phyloP scores from a whole-genome alignment of 2,113 vertebrate genomes.

The Odontesthes bonariensis region DNA sequence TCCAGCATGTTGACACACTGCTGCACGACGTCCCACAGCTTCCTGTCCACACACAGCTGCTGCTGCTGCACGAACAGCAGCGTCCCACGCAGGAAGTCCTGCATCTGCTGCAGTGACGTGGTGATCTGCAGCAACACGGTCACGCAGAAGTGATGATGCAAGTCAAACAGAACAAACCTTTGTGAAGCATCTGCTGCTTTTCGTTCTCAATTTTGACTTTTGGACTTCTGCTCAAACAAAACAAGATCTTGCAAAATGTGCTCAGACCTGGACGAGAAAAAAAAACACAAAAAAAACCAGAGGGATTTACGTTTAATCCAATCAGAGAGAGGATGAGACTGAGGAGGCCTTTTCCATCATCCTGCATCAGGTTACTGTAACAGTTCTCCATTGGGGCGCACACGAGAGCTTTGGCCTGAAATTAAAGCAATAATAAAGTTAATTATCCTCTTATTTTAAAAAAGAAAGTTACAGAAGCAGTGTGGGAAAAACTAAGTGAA shows the following conservation, averaged over 20 bases:
- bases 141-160: too few species aligned
- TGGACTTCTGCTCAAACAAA: too few species aligned
- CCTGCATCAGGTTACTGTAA: conserved; percentile 88
- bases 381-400: conserved; percentile 90
- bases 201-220: neutral
- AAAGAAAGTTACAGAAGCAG: too few species aligned
- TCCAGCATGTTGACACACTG: conserved; percentile 82
- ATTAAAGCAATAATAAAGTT: conserved; percentile 2
- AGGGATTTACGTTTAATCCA: conserved; percentile 88
- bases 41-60: conserved; percentile 82
- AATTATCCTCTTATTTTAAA: too few species aligned
- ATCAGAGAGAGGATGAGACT: conserved; percentile 91
- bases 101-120: conserved; percentile 79
- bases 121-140: conserved; percentile 82
- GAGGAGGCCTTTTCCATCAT: conserved; percentile 86
- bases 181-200: too few species aligned
- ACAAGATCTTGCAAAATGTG: neutral
- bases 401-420: conserved; percentile 87
- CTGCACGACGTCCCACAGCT: conserved; percentile 79
- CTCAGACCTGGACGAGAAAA: neutral
- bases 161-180: too few species aligned
- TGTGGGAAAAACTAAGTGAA: too few species aligned
- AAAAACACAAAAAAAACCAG: neutral
- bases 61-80: conserved; percentile 89
- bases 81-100: conserved; percentile 85